A percentile compares a stretch with the other conserved stretches of the same genome.
phyloP scores from a whole-genome alignment of 2,888 invertebrate genomes.

The Melikaiella ostensackeni region DNA sequence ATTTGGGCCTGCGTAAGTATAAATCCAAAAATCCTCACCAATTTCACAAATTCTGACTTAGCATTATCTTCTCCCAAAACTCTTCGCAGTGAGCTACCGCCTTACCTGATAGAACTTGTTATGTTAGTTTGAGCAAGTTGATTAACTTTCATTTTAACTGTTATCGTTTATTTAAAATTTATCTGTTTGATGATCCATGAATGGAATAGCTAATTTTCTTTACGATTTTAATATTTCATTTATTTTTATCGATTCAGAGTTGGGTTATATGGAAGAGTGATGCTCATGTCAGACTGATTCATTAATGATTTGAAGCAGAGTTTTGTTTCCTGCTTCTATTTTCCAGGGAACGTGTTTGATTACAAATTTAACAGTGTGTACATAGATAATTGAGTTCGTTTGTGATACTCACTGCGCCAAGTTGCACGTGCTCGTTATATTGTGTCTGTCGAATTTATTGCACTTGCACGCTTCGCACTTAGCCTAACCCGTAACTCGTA shows the following conservation, averaged over 20 bases:
- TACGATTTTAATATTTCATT: background rate
- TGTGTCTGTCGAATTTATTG: slow-evolving; percentile 58
- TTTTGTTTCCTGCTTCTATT: background rate
- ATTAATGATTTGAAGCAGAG: background rate
- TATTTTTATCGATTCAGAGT: background rate
- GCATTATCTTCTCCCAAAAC: background rate
- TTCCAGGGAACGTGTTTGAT: background rate
- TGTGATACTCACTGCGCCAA: slow-evolving; percentile 53
- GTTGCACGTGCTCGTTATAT: slow-evolving; percentile 61
- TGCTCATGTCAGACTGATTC: background rate
- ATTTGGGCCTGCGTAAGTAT: slow-evolving; percentile 92
- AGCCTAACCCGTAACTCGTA: slow-evolving; percentile 47
- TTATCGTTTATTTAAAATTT: background rate
- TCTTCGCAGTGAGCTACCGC: background rate
- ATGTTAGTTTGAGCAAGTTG: too few species aligned
- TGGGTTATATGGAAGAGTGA: background rate
- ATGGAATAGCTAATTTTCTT: background rate
- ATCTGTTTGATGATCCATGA: background rate
- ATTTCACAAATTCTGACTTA: background rate
- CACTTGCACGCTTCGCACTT: slow-evolving; percentile 60
- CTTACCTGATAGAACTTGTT: background rate
- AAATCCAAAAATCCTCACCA: slow-evolving; percentile 53
- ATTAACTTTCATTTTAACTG: too few species aligned
- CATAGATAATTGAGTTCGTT: slow-evolving; percentile 21
- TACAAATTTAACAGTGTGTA: slow-evolving; percentile 7